Conservation (phyloP, 1,140 invertebrate genomes). For the Philaenus spumarius region DNA sequence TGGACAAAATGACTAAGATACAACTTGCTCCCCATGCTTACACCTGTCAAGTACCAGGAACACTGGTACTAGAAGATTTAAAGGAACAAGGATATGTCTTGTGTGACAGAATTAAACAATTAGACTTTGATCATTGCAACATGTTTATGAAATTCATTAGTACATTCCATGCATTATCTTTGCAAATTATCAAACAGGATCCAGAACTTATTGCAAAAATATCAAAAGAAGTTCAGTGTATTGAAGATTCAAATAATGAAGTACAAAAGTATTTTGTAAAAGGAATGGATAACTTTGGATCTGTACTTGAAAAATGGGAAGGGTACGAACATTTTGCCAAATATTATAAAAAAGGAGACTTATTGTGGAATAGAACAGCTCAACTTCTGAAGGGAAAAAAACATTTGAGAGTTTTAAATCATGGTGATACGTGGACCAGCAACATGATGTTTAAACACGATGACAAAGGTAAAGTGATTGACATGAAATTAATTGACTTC, state of each 20-base stretch:
- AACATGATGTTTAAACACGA: slow-evolving; percentile 7
- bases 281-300: neutral
- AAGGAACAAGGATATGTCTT: slow-evolving; percentile 7
- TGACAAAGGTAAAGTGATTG: neutral
- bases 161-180: slow-evolving; percentile 48
- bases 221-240: neutral
- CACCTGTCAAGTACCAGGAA: slow-evolving; percentile 35
- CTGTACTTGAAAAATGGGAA: neutral
- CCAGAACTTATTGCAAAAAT: slow-evolving; percentile 30
- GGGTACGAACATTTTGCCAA: neutral
- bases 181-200: slow-evolving; percentile 46
- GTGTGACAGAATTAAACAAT: slow-evolving; percentile 1
- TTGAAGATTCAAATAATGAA: neutral
- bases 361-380: neutral
- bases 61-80: slow-evolving; percentile 19
- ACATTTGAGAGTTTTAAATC: slow-evolving; percentile 5
- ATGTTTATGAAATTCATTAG: slow-evolving; percentile 45
- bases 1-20: slow-evolving; percentile 39
- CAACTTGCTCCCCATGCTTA: neutral
- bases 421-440: neutral
- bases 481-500: slow-evolving; percentile 2
- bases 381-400: too few relatives aligned
- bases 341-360: neutral
- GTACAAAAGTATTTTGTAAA: neutral
- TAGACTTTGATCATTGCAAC: slow-evolving; percentile 30